phyloP scores from a whole-genome alignment of 2,888 invertebrate species.

The Dyspetes luteomarginatus region DNA sequence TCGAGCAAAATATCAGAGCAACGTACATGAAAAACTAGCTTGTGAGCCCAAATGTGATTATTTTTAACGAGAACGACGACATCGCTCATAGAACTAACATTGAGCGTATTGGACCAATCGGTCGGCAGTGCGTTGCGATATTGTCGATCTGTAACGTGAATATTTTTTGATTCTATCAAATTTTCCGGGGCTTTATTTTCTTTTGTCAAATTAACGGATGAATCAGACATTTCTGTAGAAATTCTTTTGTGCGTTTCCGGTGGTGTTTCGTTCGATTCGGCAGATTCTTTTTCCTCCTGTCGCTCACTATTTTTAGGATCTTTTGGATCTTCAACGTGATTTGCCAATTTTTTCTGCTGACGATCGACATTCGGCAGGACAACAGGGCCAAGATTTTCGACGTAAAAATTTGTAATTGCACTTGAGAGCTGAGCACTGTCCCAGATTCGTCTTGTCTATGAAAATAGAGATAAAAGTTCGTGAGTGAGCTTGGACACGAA shows the following conservation, averaged over 20 bases:
- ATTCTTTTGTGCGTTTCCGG: neutral
- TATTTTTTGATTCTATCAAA: neutral
- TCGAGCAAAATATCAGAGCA: constrained; percentile 82
- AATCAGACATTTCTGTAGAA: neutral
- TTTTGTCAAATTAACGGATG: neutral
- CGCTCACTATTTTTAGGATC: neutral
- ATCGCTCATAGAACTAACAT: constrained; percentile 82
- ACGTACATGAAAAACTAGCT: constrained; percentile 82
- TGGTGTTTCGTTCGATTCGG: neutral
- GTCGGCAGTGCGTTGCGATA: constrained; percentile 70
- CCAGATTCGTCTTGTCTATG: constrained; percentile 77
- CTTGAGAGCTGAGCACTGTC: constrained; percentile 72
- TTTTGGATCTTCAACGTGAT: neutral
- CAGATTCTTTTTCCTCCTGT: neutral
- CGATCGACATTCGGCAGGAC: neutral
- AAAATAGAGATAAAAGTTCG: constrained; percentile 32
- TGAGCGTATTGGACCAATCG: constrained; percentile 80
- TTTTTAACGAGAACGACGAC: constrained; percentile 80
- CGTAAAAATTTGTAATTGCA: constrained; percentile 74
- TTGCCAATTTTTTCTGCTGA: constrained; percentile 4
- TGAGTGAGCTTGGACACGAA: neutral
- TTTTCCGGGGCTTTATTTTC: neutral
- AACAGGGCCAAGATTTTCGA: constrained; percentile 68
- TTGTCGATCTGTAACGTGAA: constrained; percentile 50
- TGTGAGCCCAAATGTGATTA: constrained; percentile 82